Base-by-base conservation (phyloP, 2,113 vertebrate genomes). In the Pelobates fuscus region DNA sequence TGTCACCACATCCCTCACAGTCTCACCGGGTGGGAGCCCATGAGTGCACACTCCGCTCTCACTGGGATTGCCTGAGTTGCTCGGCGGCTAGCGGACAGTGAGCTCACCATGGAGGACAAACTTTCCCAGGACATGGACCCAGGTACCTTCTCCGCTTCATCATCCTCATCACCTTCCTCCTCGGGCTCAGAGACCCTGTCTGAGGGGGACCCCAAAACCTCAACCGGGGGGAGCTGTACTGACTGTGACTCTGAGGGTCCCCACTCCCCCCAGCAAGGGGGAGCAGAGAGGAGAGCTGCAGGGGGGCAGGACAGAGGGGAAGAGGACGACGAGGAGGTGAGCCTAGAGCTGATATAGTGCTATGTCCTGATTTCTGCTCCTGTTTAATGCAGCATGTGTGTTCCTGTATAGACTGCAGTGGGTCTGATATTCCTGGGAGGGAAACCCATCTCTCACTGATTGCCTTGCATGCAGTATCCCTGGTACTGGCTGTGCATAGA, bases 301-400 rank as follows among this genome's bases (percentile, higher is more conserved):
- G 30, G 37, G 25, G 24, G 21, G 15, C 11, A 7, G 11, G 49
- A 32, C 10, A 11, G 18, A 54, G 27, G 24, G 41, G 72, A 67
- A 43, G 71, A 74, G 24, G 71, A 64, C 6, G 71, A 74, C 6
- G 72, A 76, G 21, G 72, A 76, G 72, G 72, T 76, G 41, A 76
- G 72, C 15, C 52, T n/a, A 10, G 10, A n/a, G 17, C 17, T 49
- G 17, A 10, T 49, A 8, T 49, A n/a, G n/a, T n/a, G n/a, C n/a
- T n/a, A n/a, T n/a, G n/a, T n/a, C n/a, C n/a, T n/a, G n/a, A n/a
- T n/a, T n/a, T n/a, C n/a, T n/a, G n/a, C n/a, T n/a, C n/a, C n/a
- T n/a, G n/a, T n/a, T n/a, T n/a, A n/a, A n/a, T n/a, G n/a, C n/a
- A n/a, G n/a, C n/a, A n/a, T n/a, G n/a, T n/a, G n/a, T n/a, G n/a